phyloP scores from a whole-genome alignment of 2,888 invertebrate genomes.

The Lithophane socia region DNA sequence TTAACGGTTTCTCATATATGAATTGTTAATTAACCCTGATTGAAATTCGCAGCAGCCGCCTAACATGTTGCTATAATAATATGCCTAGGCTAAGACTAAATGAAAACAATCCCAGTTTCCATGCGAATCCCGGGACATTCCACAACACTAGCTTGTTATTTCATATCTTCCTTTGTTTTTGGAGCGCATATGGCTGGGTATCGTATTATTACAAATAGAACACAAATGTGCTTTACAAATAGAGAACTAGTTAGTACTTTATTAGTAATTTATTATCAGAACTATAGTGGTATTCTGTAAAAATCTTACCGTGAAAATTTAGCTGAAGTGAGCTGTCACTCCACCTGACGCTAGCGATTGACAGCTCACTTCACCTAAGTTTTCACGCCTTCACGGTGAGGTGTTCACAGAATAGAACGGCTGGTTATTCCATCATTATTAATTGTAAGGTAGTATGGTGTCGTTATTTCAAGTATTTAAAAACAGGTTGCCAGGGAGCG shows the following conservation, averaged over 20 bases:
- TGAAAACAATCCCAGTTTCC: slow-evolving; percentile 32
- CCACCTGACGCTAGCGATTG: no score
- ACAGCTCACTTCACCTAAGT: no score
- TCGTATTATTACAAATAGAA: slow-evolving; percentile 61
- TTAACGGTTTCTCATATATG: not conserved
- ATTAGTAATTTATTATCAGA: slow-evolving; percentile 11
- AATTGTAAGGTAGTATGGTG: not conserved
- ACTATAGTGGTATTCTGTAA: not conserved
- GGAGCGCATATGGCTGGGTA: slow-evolving; percentile 54
- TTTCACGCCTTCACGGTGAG: no score
- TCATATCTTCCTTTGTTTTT: slow-evolving; percentile 71
- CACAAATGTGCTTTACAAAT: slow-evolving; percentile 29
- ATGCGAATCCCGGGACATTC: slow-evolving; percentile 19
- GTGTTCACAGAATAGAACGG: no score
- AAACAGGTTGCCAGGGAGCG: not conserved
- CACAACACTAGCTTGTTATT: slow-evolving; percentile 64
- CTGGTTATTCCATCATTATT: not conserved
- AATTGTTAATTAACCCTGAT: slow-evolving; percentile 9
- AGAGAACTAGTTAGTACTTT: not conserved
- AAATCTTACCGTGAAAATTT: no score
- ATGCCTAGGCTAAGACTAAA: slow-evolving; percentile 26
- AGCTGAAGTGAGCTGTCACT: no score
- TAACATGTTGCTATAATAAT: slow-evolving; percentile 30
- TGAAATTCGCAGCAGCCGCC: slow-evolving; percentile 15
- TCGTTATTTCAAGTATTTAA: not conserved